Base-by-base conservation (phyloP, 2,797 vertebrate species). In the Cichlasoma orientale region DNA sequence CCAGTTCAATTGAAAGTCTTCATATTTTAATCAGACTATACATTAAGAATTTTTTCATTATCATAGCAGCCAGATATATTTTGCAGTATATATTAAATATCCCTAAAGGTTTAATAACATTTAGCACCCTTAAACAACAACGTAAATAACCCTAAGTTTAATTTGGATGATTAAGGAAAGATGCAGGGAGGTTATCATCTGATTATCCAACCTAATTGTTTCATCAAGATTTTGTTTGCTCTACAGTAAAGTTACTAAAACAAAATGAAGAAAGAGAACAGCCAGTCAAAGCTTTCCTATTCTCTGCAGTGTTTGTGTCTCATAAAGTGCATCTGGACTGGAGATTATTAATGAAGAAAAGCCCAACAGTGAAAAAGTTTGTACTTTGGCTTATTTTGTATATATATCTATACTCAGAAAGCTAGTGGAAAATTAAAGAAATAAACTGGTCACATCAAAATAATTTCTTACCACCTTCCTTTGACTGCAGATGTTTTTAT, bases 161-260 rank as follows among this genome's bases (percentile, higher is more conserved):
- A 4, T 14, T 44, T 44, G 14, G 23, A 52, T 72, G 25, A 74
- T 58, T 66, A 58, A 76, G 23, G 53, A 61, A 74, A 52, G 41
- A 73, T 68, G 55, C 13, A 11, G 4, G n/a, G 33, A 55, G 8
- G 2, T 23, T 14, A 13, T 19, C 7, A 50, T 66, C 53, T 75
- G 33, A 82, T 79, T 59, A 77, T 71, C 56, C 14, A 27, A 52
- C 47, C 19, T 76, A 53, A 29, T 59, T 73, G 55, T 79, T 80
- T 78, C 7, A 19, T 19, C 61, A 16, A 14, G 31, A 70, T 72
- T 79, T 44, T 44, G 68, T 80, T 79, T 78, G 36, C 53, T 29
- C 12, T 13, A 70, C n/a, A 33, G 16, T 31, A 72, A 69, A 21
- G 18, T 9, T 9, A 55, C 21, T 18, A n/a, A 54, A 63, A 69